Evolutionary conservation across 2,797 vertebrate genomes (phyloP).

Genomic region (Pyrrhura leucotis): DNA sequence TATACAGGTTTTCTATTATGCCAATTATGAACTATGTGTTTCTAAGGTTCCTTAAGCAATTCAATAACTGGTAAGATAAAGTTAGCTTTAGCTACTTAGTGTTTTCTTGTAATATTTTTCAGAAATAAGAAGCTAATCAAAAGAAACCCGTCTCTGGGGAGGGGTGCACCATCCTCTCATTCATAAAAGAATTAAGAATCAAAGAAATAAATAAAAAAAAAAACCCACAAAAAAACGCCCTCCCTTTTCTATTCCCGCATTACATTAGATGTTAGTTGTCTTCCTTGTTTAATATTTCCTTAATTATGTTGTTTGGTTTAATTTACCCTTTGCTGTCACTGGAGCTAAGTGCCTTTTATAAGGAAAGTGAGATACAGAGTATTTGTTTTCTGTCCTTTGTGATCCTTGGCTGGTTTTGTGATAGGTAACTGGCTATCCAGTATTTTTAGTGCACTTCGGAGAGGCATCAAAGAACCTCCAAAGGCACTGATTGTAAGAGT

Average conservation of each 20-base stretch:
- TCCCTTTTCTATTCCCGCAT: fast-evolving
- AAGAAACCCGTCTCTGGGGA: neutral
- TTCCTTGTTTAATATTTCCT: neutral
- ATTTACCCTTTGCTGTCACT: neutral
- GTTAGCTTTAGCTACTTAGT: neutral
- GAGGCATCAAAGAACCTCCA: neutral
- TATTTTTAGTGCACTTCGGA: neutral
- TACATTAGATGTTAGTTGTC: neutral
- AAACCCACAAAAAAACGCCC: neutral
- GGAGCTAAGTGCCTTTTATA: neutral
- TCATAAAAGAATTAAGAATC: neutral
- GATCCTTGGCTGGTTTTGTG: neutral
- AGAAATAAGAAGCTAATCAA: neutral
- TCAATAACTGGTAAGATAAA: neutral
- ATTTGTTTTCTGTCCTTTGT: neutral
- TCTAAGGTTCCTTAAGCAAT: neutral
- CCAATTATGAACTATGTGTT: neutral
- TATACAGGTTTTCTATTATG: neutral
- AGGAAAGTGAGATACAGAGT: neutral
- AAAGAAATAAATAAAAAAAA: neutral
- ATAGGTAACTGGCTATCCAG: neutral
- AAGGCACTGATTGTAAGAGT: fast-evolving
- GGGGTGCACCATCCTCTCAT: neutral
- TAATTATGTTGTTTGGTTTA: neutral
- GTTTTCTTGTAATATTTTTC: neutral